Base-by-base conservation (phyloP, 1,140 invertebrate species). In the Pseudomyrmex dendroicus region DNA sequence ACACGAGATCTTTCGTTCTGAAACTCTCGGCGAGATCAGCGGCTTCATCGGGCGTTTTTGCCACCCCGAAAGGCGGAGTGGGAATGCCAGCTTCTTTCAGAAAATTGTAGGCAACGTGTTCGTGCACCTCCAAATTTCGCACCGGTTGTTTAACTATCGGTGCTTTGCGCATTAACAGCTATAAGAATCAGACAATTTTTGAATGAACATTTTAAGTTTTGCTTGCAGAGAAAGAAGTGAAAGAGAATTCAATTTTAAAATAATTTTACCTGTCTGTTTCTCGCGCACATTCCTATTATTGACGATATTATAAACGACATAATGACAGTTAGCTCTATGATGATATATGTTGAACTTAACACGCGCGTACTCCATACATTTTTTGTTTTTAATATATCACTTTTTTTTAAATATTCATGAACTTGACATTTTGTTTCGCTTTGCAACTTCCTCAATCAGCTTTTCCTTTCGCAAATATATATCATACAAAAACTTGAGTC, bases 51-150 rank as follows among this genome's bases (percentile, higher is more conserved):
- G 96, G 95, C 25, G 96, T 97, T 90, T 96, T 97, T 0, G 98
- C 99, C 35, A 99, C 97, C 67, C 97, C 97, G 94, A 99, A 99
- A 90, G 97, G 97, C 7, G 99, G 99, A 4, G 99, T 98, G 50
- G 97, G 97, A 88, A 99, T 98, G 10, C 97, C 97, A 90, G 96
- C 96, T 89, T 98, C 96, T 90, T 97, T 96, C 2, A 99, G 95
- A 0, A 99, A 92, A 15, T 96, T 97, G 92, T 99, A 99, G 89
- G 98, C 98, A 20, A 98, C 96, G 93, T 99, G 97, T 94, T 99
- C 99, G 92, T 99, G 98, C 8, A 99, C 97, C 95, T 98, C 98
- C 56, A 99, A 95, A 90, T 97, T 96, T 85, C 98, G 95, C 7
- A 95, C 93, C 86, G 96, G 95, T 90, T 97, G 96, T 74, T 95